A percentile compares a stretch with the other conserved stretches of the same genome.
phyloP scores from a whole-genome alignment of 2,888 invertebrate species.

The Cacoxenus indagator region DNA sequence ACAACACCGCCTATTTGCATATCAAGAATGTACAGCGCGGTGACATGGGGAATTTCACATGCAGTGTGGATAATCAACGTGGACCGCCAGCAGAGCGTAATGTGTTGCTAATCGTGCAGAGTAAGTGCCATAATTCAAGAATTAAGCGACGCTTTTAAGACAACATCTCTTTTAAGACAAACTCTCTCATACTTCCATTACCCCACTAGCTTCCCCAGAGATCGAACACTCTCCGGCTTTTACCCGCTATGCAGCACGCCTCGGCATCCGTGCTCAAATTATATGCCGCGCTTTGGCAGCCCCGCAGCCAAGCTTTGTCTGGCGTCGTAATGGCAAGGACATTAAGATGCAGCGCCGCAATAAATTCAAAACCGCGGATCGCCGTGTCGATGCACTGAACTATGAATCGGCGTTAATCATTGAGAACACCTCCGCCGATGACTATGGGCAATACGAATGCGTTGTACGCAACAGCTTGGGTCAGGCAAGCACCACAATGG shows the following conservation, averaged over 20 bases:
- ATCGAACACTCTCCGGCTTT: conserved; percentile 60
- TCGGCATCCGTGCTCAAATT: conserved; percentile 62
- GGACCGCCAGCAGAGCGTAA: conserved; percentile 56
- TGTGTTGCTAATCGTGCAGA: conserved; percentile 65
- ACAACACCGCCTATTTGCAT: conserved; percentile 61
- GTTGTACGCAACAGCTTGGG: conserved; percentile 63
- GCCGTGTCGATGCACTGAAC: conserved; percentile 57
- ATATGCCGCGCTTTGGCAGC: conserved; percentile 62
- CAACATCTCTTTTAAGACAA: not conserved
- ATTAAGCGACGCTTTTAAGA: not conserved
- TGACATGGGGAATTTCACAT: conserved; percentile 67
- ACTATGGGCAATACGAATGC: conserved; percentile 66
- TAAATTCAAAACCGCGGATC: conserved; percentile 61
- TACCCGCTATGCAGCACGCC: conserved; percentile 62
- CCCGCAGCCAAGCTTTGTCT: conserved; percentile 63
- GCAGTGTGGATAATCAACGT: conserved; percentile 65
- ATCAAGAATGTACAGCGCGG: conserved; percentile 64
- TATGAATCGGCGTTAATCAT: conserved; percentile 60
- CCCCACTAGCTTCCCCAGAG: conserved; percentile 61
- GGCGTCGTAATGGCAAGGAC: conserved; percentile 67
- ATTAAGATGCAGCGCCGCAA: conserved; percentile 65
- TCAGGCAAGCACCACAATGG: conserved; percentile 61
- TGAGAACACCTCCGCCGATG: conserved; percentile 64
- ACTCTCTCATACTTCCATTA: not conserved
- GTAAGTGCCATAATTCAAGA: conserved; percentile 49